phyloP scores from a whole-genome alignment of 2,113 vertebrate species.

The Ciconia maguari region DNA sequence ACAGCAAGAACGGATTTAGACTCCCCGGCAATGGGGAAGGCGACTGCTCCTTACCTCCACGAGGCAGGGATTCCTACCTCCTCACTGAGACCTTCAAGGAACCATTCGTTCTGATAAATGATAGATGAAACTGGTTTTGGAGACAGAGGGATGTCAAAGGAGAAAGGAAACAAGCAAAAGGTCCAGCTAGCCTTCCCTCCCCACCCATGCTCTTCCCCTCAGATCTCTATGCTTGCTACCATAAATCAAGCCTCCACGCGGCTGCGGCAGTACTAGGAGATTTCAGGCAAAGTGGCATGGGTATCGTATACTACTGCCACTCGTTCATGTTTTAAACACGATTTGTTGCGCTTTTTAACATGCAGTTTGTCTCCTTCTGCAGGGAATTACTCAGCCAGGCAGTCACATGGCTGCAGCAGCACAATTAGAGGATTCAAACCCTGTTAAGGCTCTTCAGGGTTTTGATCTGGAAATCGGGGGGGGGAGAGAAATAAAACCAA shows the following conservation, averaged over 20 bases:
- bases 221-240: not conserved
- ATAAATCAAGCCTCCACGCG: not conserved
- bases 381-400: slow-evolving; percentile 67
- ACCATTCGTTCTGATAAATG: not conserved
- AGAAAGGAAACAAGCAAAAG: slow-evolving; percentile 22
- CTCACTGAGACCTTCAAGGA: not conserved
- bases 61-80: not conserved
- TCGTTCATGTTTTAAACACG: not conserved
- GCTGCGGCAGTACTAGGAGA: not conserved
- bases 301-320: not conserved
- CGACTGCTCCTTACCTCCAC: slow-evolving; percentile 3
- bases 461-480: not conserved
- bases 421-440: slow-evolving; percentile 68
- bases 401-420: slow-evolving; percentile 56
- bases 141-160: not conserved
- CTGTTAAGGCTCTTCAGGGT: not conserved
- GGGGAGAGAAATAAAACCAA: not conserved
- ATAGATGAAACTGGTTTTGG: not conserved
- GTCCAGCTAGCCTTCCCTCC: not conserved
- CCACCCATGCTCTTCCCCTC: not conserved
- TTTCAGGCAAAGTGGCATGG: not conserved
- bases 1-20: not conserved
- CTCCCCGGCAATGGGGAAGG: not conserved
- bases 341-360: slow-evolving; percentile 68
- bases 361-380: slow-evolving; percentile 70